A percentile compares a stretch with the other conserved stretches of the same genome.
These are phyloP conservation scores for Hydriomena furcata DNA, from an alignment of 2,888 invertebrate species.

Conservation along the genomic window DNA sequence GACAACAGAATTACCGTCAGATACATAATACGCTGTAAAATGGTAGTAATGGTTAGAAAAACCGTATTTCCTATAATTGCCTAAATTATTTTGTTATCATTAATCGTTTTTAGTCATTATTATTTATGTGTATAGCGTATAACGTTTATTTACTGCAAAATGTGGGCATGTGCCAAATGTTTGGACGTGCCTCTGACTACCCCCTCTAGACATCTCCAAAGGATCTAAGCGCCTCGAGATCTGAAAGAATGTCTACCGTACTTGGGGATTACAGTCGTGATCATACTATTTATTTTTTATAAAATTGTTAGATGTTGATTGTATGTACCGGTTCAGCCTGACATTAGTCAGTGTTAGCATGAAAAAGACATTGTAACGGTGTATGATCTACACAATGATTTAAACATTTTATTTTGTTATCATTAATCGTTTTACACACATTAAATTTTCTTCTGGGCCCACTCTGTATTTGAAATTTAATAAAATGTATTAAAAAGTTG, in stretches of 20 bases:
- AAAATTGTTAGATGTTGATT: constrained; percentile 23
- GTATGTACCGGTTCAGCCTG: constrained; percentile 19
- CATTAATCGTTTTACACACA: too few species aligned
- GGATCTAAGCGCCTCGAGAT: too few species aligned
- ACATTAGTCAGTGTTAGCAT: constrained; percentile 9
- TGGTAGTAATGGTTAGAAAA: constrained; percentile 18
- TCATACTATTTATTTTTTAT: too few species aligned
- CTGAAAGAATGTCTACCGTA: too few species aligned
- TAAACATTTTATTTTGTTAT: too few species aligned
- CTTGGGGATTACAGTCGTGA: too few species aligned
- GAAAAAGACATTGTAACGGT: constrained; percentile 22
- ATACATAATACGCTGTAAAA: constrained; percentile 17
- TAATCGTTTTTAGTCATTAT: constrained; percentile 38
- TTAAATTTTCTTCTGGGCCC: too few species aligned
- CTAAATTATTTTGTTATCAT: constrained; percentile 39
- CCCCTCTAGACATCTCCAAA: too few species aligned
- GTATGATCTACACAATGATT: background rate
- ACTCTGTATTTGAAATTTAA: background rate
- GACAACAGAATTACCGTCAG: constrained; percentile 24
- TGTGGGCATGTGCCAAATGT: too few species aligned
- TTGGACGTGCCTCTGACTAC: too few species aligned
- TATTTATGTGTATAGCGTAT: constrained; percentile 53
- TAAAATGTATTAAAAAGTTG: too few species aligned
- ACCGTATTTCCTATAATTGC: constrained; percentile 36
- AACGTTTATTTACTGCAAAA: constrained; percentile 54